phyloP scores from a whole-genome alignment of 2,888 invertebrate genomes.

The Hydropsyche betteni region DNA sequence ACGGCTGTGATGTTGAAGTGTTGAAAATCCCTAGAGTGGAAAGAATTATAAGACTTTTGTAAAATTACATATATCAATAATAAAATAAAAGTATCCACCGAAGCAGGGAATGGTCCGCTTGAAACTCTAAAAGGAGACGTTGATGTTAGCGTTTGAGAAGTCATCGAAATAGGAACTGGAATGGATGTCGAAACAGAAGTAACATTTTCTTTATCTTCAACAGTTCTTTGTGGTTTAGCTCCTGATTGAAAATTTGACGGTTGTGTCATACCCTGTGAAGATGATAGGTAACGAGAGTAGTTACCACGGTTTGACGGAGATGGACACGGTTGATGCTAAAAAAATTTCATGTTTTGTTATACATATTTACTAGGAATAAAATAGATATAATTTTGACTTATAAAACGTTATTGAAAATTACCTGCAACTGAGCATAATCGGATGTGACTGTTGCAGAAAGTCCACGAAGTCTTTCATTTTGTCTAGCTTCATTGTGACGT shows the following conservation, averaged over 20 bases:
- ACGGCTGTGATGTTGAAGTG: slow-evolving; percentile 52
- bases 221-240: background rate
- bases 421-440: slow-evolving; percentile 43
- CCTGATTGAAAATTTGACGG: background rate
- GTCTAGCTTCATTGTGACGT: slow-evolving; percentile 30
- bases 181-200: slow-evolving; percentile 16
- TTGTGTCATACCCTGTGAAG: slow-evolving; percentile 28
- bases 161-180: slow-evolving; percentile 10
- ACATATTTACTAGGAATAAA: no score
- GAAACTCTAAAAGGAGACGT: slow-evolving; percentile 37
- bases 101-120: slow-evolving; percentile 15
- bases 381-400: no score
- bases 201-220: slow-evolving; percentile 26
- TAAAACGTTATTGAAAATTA: background rate
- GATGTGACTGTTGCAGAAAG: slow-evolving; percentile 42
- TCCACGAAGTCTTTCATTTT: slow-evolving; percentile 31
- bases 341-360: background rate
- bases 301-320: slow-evolving; percentile 55
- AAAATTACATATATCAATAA: slow-evolving; percentile 13
- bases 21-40: slow-evolving; percentile 48
- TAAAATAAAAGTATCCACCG: slow-evolving; percentile 8
- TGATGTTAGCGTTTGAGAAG: slow-evolving; percentile 13
- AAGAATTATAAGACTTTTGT: background rate
- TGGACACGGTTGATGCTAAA: slow-evolving; percentile 58
- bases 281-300: slow-evolving; percentile 50